These are phyloP conservation scores for Cynopterus brachyotis DNA, from an alignment of 2,113 vertebrate genomes.

Conservation along the genomic window DNA sequence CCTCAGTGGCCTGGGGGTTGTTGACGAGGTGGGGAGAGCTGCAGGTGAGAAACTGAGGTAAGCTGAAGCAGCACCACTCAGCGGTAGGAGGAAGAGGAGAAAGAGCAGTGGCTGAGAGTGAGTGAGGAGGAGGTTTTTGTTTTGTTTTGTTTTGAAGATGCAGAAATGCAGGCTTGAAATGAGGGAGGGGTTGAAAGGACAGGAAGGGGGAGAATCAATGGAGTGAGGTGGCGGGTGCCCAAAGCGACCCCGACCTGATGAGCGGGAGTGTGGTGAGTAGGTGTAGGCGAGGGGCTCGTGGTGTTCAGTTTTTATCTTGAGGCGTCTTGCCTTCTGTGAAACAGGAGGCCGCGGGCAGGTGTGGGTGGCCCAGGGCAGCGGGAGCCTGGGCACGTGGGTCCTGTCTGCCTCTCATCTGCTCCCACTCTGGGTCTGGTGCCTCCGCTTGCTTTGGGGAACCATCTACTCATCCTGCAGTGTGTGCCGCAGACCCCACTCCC, in stretches of 20 bases:
- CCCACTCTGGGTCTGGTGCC: background rate
- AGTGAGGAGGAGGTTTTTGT: background rate
- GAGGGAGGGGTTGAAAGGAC: background rate
- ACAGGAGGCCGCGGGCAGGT: background rate
- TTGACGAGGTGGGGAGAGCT: accelerated
- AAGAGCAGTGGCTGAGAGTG: background rate
- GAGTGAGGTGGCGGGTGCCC: background rate
- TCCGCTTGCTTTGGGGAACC: background rate
- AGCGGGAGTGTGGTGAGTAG: background rate
- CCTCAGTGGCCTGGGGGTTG: background rate
- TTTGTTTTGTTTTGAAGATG: background rate
- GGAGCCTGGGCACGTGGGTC: background rate
- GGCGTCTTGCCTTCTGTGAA: background rate
- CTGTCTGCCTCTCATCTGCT: background rate
- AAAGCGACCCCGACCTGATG: background rate
- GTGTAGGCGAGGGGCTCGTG: background rate
- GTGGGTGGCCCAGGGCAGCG: background rate
- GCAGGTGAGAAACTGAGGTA: background rate
- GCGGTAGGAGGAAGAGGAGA: background rate
- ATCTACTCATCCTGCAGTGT: background rate
- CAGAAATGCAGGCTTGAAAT: background rate
- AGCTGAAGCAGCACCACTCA: background rate
- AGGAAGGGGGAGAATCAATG: background rate
- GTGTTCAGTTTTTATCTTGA: background rate
- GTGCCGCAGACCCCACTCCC: background rate